Base-by-base conservation (phyloP, 1,140 invertebrate species). In the Odontomachus brunneus region DNA sequence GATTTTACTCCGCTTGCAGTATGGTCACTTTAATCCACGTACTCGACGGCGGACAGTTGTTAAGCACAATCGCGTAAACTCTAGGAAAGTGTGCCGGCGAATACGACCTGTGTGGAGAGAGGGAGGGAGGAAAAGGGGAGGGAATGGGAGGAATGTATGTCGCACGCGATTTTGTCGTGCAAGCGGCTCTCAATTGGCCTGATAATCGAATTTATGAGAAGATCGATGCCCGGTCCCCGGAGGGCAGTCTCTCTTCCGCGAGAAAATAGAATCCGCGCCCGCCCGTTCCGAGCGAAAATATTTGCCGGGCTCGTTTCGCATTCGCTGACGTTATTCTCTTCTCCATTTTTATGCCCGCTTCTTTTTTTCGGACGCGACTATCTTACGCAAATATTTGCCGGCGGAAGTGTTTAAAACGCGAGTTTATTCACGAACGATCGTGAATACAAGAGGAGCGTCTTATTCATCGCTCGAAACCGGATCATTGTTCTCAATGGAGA, bases 171-270 rank as follows among this genome's bases (percentile, higher is more conserved):
- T 69, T 57, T 24, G 57, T 57, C 49, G 17, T 12, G 19, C 48
- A 17, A 51, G 48, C 49, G 49, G 15, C 1, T 76, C 38, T 38
- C 62, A 69, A 57, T 69, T 1, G 22, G 44, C 57, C 22, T 11
- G 12, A 14, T 80, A 80, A 80, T 80, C 38, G 3, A 44, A 59
- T 69, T 57, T 55, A 62, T 29, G 29, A 44, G 22, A 48, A 80
- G 48, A 71, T 71, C 75, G 24, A 71, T 69, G 29, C 11, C 26
- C 55, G 9, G 0, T n/a, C 12, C 7, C 5, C 1, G 26, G 4
- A 9, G 14, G n/a, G n/a, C n/a, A 53, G 26, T 51, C 9, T 11
- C 38, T 51, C 38, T 24, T 65, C 12, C 19, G 19, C 19, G 26
- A 22, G 24, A 76, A 67, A 44, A 38, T 24, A 11, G 15, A 38